Evolutionary conservation across 2,797 vertebrate genomes (phyloP), one percentile per base, ranked within the genome.

Genomic region (Semotilus atromaculatus): DNA sequence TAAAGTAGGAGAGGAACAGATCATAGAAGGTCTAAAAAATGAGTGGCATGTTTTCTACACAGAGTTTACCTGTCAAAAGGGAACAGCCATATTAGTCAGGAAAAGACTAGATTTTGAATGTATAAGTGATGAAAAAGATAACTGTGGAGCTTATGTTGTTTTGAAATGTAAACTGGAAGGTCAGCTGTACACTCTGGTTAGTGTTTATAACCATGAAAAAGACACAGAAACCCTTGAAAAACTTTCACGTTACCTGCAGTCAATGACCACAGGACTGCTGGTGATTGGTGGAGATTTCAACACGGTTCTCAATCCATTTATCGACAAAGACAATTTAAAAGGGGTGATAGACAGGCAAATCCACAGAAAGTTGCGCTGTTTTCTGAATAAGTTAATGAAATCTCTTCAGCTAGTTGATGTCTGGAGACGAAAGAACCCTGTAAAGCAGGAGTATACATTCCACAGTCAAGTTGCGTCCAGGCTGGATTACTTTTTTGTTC

Each of bases 401-500:
- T 80, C 68, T 74, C 77, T 85, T 80, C 78, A 75, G 26, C 36
- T 85, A 26, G 3, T 36, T 0, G 78, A 85, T 1, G 1, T 81
- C 21, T 81, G 84, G 84, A 85, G 78, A 81, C 58, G 60, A 81
- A 74, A 18, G 40, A 43, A 75, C 3, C 84, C 78, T 11, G 14
- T 18, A 19, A 36, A 40, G 29, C 48, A 66, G 36, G 55, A 76
- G 6, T 81, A 75, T n/a, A 85, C 70, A 34, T 85, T 80, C 34
- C 38, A 21, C 2, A 31, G 53, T 11, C 10, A 13, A 10, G 21
- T 26, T 31, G 29, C 8, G 1, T 85, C 78, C n/a, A 66, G 78
- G 66, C 60, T 85, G 10, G 77, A 85, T 58, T 81, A 74, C 40
- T 75, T 85, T 45, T 85, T 85, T 23, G 58, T 45, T 31, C 45